Conservation (phyloP, 2,888 invertebrate species). For the Cheilosia scutellata region DNA sequence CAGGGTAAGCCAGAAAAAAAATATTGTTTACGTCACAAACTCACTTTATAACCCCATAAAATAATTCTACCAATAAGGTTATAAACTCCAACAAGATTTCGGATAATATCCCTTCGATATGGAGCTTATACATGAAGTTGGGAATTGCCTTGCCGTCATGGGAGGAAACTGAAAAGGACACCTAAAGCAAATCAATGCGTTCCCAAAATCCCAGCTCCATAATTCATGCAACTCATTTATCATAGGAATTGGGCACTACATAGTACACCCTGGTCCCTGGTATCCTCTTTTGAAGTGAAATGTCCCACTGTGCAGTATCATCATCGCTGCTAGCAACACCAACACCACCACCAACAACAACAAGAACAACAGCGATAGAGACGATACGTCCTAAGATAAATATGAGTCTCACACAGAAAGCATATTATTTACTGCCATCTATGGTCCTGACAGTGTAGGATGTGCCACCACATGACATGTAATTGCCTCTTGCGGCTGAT, state of each 20-base stretch:
- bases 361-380: not conserved
- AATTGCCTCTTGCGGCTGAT: slow-evolving; percentile 55
- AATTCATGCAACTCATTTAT: not conserved
- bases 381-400: slow-evolving; percentile 29
- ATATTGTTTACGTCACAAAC: no score
- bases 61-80: no score
- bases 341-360: not conserved
- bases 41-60: no score
- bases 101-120: no score
- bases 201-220: not conserved
- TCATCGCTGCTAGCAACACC: not conserved
- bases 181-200: no score
- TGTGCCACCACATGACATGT: slow-evolving; percentile 45
- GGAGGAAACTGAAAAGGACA: no score
- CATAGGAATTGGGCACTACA: not conserved
- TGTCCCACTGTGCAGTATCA: slow-evolving; percentile 21
- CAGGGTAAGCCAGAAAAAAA: no score
- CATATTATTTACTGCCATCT: slow-evolving; percentile 32
- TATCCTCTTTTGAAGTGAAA: not conserved
- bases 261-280: not conserved
- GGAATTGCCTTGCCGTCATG: no score
- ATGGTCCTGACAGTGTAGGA: slow-evolving; percentile 49
- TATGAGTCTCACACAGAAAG: slow-evolving; percentile 16
- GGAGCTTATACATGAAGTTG: no score
- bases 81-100: no score